Evolutionary conservation across 2,797 vertebrate species (phyloP).

Genomic region (Lepidocolaptes lacrymiger): DNA sequence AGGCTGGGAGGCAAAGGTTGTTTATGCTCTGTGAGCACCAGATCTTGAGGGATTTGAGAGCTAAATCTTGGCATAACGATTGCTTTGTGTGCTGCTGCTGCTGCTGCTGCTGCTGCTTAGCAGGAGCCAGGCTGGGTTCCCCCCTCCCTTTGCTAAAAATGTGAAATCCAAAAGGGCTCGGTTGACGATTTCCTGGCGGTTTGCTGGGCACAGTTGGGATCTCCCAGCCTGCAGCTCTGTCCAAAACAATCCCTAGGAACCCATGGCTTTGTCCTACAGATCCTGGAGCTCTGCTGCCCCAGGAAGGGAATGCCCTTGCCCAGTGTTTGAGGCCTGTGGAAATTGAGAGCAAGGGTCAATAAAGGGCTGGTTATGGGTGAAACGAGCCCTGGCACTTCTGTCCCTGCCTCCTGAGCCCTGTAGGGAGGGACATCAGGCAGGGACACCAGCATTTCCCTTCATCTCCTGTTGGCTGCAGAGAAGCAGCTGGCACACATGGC

Average conservation of each 20-base stretch:
- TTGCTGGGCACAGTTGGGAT: neutral
- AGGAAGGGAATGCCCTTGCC: neutral
- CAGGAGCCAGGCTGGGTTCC: neutral
- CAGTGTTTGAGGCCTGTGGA: neutral
- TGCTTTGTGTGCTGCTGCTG: conserved; percentile 48
- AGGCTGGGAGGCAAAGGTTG: conserved; percentile 45
- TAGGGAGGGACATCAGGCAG: neutral
- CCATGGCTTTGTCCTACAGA: fast-evolving
- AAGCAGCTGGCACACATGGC: neutral
- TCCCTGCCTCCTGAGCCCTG: neutral
- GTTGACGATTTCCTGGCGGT: fast-evolving
- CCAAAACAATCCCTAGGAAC: fast-evolving
- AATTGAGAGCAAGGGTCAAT: neutral
- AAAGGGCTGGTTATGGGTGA: neutral
- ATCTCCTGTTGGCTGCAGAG: neutral
- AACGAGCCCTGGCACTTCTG: neutral
- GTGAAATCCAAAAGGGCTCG: neutral
- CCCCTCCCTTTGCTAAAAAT: neutral
- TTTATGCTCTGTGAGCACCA: conserved; percentile 46
- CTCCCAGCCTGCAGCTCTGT: neutral
- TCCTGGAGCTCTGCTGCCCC: neutral
- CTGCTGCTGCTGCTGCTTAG: conserved; percentile 1
- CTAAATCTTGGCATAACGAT: conserved; percentile 62
- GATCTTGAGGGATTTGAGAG: conserved; percentile 63
- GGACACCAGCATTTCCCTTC: neutral